Conservation (phyloP, 2,888 invertebrate genomes). For the Scaptomyza reducta region DNA sequence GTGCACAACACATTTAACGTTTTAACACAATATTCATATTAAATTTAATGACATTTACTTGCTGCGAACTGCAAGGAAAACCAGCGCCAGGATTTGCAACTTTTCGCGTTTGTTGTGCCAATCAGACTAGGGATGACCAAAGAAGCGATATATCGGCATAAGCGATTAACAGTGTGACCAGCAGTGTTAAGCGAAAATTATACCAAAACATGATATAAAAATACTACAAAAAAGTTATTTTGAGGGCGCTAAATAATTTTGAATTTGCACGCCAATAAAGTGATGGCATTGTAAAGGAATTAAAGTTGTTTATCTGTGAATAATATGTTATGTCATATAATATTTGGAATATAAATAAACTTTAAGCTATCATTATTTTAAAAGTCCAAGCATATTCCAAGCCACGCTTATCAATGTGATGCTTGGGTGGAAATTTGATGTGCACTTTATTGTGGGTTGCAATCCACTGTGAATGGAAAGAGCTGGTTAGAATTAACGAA, state of each 20-base stretch:
- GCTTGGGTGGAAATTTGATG: constrained; percentile 81
- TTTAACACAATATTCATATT: constrained; percentile 15
- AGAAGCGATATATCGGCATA: constrained; percentile 9
- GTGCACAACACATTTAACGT: background rate
- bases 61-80: constrained; percentile 50
- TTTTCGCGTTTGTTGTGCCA: constrained; percentile 73
- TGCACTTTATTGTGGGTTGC: constrained; percentile 63
- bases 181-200: background rate
- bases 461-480: constrained; percentile 74
- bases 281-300: too few species aligned
- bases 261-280: too few species aligned
- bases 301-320: background rate
- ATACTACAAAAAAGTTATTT: background rate
- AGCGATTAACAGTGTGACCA: constrained; percentile 23
- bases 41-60: constrained; percentile 48
- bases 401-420: constrained; percentile 80
- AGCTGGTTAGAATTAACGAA: constrained; percentile 22
- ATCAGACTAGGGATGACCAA: constrained; percentile 50
- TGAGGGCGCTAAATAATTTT: background rate
- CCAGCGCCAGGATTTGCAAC: constrained; percentile 59
- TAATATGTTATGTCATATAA: background rate
- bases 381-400: constrained; percentile 83
- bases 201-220: background rate
- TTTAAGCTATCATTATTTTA: constrained; percentile 72
- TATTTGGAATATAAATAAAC: background rate